Evolutionary conservation across 2,888 invertebrate genomes (phyloP), one percentile per base, ranked within the genome.

Genomic region (Cecidostiba fungosa): DNA sequence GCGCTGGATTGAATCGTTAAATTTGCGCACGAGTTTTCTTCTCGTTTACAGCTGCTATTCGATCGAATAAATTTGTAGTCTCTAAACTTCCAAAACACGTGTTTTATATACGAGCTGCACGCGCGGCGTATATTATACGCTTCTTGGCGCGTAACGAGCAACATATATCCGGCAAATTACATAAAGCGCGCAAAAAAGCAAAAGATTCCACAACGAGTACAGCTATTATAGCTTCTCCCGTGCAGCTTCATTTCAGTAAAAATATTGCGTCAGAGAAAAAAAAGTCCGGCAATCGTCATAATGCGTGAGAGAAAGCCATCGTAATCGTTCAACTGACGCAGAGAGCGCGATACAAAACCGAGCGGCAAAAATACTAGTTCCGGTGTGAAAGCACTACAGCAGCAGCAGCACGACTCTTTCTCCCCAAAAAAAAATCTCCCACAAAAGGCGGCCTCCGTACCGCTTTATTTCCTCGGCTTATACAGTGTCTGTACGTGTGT

Each of bases 381-480:
- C 66, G 66, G 66, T 66, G 66, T 66, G 72, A 36, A 72, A 66
- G 66, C 29, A 29, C n/a, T 43, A 2, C 43, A 43, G 54, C 6
- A 19, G 54, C 16, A 4, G 4, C 54, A 4, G 54, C 6, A 19
- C 54, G 54, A 66, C 62, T 62, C 26, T 62, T 62, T 19, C 50
- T 16, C 12, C 5, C 1, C n/a, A n/a, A n/a, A 62, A 62, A 62
- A 62, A 62, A 62, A 19, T 50, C 50, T 50, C 50, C 50, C 19
- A 50, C 50, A 50, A 50, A 50, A 16, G 50, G 19, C 50, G 50
- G 50, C 19, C 54, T n/a, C 54, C 36, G 29, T 4, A 80, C 43
- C 77, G 59, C 81, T 85, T 85, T 81, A 85, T 85, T 85, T 43
- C 47, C 66, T 8, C 54, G 26, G 23, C 54, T n/a, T 59, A 12